Base-by-base conservation (phyloP, 1,140 invertebrate genomes). In the Anoplolepis gracilipes region DNA sequence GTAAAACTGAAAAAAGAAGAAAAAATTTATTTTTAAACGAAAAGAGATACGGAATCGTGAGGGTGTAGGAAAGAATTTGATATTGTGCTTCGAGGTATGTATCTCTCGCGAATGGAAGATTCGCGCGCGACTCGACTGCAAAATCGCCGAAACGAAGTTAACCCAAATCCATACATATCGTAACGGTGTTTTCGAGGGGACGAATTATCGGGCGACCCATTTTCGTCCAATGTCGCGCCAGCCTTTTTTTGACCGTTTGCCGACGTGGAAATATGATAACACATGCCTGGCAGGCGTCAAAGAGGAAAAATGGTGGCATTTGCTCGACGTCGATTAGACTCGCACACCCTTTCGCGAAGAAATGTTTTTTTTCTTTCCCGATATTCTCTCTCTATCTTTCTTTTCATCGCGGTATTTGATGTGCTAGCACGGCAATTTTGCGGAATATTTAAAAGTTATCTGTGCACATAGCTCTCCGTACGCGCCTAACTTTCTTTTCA, bases 81-180 rank as follows among this genome's bases (percentile, higher is more conserved):
- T 25, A 67, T 36, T 67, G 30, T 55, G 42, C 55, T 46, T 28
- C 13, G 0, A 25, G 19, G 30, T 39, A 62, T 62, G 2, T 49
- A 16, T 49, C 46, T 49, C 46, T 19, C n/a, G 22, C 19, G 36
- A 72, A 33, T 25, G 33, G 70, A 57, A 72, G 53, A 57, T n/a
- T 25, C n/a, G 49, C 25, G 25, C 33, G 19, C 65, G 33, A 30
- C 22, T 16, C 49, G 42, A 57, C 33, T 73, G 36, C 55, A 28
- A 59, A 82, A 73, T 82, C 36, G 49, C 1, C 36, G 36, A 59
- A 82, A 82, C 36, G 36, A 72, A 59, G 67, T 82, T 82, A 82
- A 82, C 78, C 78, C 67, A 82, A 82, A 82, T 82, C 67, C 78
- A 82, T 82, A 73, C 78, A 46, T 73, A 82, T 82, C 67, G 67